Conservation (phyloP, 2,888 invertebrate genomes). For the Scaptomyza parva region DNA sequence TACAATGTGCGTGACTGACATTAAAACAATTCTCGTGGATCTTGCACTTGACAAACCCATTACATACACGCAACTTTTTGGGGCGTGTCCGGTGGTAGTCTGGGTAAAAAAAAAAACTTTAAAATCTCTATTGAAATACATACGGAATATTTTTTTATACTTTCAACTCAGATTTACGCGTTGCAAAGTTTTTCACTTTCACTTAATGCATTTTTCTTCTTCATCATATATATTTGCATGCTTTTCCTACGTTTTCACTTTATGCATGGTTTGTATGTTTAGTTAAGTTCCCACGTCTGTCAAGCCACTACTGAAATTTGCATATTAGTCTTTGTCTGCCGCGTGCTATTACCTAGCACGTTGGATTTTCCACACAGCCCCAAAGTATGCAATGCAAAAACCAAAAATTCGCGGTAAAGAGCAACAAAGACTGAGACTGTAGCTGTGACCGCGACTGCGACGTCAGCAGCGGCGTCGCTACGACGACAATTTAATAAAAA, state of each 20-base stretch:
- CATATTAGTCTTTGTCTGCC: slow-evolving; percentile 73
- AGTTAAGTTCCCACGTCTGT: slow-evolving; percentile 54
- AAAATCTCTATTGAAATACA: slow-evolving; percentile 66
- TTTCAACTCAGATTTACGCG: slow-evolving; percentile 67
- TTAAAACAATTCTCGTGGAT: slow-evolving; percentile 43
- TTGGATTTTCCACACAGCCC: slow-evolving; percentile 27
- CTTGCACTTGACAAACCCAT: slow-evolving; percentile 45
- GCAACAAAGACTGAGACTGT: slow-evolving; percentile 22
- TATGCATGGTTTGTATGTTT: slow-evolving; percentile 34
- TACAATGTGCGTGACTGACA: slow-evolving; percentile 48
- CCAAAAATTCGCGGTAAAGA: slow-evolving; percentile 78
- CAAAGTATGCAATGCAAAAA: slow-evolving; percentile 65
- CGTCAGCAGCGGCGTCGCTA: slow-evolving; percentile 48
- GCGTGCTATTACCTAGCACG: slow-evolving; percentile 42
- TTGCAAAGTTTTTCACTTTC: slow-evolving; percentile 76
- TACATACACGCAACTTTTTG: slow-evolving; percentile 33
- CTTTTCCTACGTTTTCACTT: neutral
- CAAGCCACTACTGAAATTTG: slow-evolving; percentile 74
- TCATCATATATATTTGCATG: slow-evolving; percentile 19
- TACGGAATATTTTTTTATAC: slow-evolving; percentile 64
- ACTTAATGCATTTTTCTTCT: slow-evolving; percentile 62
- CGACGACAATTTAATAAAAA: slow-evolving; percentile 70
- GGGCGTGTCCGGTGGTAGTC: slow-evolving; percentile 12
- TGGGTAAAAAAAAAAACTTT: slow-evolving; percentile 44
- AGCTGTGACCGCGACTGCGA: slow-evolving; percentile 23